A percentile compares a stretch with the other conserved stretches of the same genome.
These are phyloP conservation scores for Daubentonia madagascariensis DNA, from an alignment of 2,113 vertebrate species.

Conservation along the genomic window DNA sequence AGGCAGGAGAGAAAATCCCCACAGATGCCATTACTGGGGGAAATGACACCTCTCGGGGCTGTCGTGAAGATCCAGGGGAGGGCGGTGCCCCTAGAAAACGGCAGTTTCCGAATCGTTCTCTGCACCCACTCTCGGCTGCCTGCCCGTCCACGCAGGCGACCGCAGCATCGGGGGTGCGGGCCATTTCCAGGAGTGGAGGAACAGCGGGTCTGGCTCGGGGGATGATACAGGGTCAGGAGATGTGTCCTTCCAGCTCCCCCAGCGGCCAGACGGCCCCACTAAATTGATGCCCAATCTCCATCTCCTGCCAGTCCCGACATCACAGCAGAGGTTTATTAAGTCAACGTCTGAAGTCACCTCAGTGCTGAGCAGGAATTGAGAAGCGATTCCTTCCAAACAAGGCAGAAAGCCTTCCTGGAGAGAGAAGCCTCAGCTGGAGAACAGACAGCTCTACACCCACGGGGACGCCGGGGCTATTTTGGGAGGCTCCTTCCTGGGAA, in stretches of 20 bases:
- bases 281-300: rapidly evolving
- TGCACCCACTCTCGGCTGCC: no score
- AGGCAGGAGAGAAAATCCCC: not conserved
- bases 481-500: constrained; percentile 52
- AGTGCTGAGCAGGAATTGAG: rapidly evolving
- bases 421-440: not conserved
- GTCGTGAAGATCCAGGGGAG: rapidly evolving
- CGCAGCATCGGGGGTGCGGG: not conserved
- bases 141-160: not conserved
- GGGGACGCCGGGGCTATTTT: constrained; percentile 1
- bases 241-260: not conserved
- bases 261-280: no score
- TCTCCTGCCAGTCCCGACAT: rapidly evolving
- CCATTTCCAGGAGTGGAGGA: not conserved
- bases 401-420: not conserved
- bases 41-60: rapidly evolving
- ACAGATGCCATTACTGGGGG: rapidly evolving
- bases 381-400: not conserved
- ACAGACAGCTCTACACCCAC: not conserved
- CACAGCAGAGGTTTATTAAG: rapidly evolving
- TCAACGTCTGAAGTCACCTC: not conserved
- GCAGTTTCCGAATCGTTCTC: not conserved
- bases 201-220: no score
- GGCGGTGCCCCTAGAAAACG: not conserved
- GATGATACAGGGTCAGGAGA: no score